phyloP scores from a whole-genome alignment of 1,140 invertebrate genomes.

The Episyrphus balteatus region DNA sequence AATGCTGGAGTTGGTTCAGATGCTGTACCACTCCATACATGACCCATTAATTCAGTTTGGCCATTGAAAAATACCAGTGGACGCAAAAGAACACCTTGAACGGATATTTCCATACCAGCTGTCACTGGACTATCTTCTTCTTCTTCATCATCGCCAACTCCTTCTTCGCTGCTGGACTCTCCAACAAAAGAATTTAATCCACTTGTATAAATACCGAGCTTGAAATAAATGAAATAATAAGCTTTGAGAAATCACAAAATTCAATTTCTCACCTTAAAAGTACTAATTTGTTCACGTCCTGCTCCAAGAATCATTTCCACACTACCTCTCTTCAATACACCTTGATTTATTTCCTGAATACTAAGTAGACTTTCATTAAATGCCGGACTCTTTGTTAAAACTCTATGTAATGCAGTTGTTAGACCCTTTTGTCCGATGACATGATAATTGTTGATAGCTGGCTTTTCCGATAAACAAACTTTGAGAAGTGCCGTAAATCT shows the following conservation, averaged over 20 bases:
- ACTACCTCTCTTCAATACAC: constrained; percentile 61
- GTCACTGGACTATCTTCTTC: constrained; percentile 47
- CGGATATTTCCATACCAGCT: constrained; percentile 73
- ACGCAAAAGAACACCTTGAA: constrained; percentile 65
- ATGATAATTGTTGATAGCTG: constrained; percentile 53
- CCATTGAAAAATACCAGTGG: constrained; percentile 79
- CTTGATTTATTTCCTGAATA: constrained; percentile 61
- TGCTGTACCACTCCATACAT: constrained; percentile 75
- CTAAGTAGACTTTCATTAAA: constrained; percentile 61
- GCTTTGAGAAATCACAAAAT: constrained; percentile 1
- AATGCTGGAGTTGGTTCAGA: constrained; percentile 73
- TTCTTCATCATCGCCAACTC: constrained; percentile 43
- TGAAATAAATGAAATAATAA: constrained; percentile 17
- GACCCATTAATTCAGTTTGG: constrained; percentile 76
- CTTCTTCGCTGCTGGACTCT: constrained; percentile 30
- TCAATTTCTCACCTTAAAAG: constrained; percentile 38
- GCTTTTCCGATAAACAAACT: constrained; percentile 33
- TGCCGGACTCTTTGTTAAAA: constrained; percentile 44
- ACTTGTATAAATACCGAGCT: constrained; percentile 71
- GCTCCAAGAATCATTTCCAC: constrained; percentile 59
- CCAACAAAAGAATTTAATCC: constrained; percentile 59
- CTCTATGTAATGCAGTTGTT: constrained; percentile 56
- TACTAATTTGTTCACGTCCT: constrained; percentile 38
- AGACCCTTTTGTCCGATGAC: constrained; percentile 53
- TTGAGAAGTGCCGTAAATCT: constrained; percentile 38